Evolutionary conservation across 2,113 vertebrate genomes (phyloP), one percentile per base, ranked within the genome.

Genomic region (Cricetomys ansorgei): DNA sequence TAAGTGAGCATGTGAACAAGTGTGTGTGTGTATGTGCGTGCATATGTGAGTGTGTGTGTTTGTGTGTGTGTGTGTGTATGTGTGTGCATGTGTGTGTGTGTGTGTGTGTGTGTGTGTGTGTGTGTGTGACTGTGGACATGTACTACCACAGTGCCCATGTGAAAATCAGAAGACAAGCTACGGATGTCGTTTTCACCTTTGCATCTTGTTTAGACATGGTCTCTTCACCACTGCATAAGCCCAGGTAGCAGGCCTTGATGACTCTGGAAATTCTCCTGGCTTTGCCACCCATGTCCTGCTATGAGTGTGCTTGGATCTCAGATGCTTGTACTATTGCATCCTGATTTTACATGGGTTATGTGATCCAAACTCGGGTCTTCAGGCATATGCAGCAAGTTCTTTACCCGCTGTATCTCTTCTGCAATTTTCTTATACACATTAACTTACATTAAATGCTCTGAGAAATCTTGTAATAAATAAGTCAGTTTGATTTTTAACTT

Each of bases 391-490:
- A 8, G 55, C 37, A 40, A 29, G 23, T 15, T 5, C 23, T 81
- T 80, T 59, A 59, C n/a, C 27, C 1, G 64, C 55, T 84, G 57
- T 25, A 84, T 45, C 57, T 31, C 80, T 19, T 15, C 7, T 64
- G 57, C 8, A 43, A 73, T 69, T 93, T 89, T 90, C 64, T 83
- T 84, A 73, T 55, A 50, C 27, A 89, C 3, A 5, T 89, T 67
- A 89, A 25, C 59, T 50, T 90, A 69, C 45, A 57, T 57, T 91
- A 94, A 91, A 81, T 92, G 4, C 2, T 81, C 59, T 92, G 65
- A 77, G 37, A 86, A 73, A 96, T 94, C 7, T 89, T 70, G 27
- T 43, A 94, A 73, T 69, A 84, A 94, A 90, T 12, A 91, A 87
- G 48, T 69, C 3, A 50, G 7, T 79, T 87, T 94, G 25, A 50